These are phyloP conservation scores for Sinodicranocentrus sp. DNA, from an alignment of 2,888 invertebrate genomes.

Conservation along the genomic window DNA sequence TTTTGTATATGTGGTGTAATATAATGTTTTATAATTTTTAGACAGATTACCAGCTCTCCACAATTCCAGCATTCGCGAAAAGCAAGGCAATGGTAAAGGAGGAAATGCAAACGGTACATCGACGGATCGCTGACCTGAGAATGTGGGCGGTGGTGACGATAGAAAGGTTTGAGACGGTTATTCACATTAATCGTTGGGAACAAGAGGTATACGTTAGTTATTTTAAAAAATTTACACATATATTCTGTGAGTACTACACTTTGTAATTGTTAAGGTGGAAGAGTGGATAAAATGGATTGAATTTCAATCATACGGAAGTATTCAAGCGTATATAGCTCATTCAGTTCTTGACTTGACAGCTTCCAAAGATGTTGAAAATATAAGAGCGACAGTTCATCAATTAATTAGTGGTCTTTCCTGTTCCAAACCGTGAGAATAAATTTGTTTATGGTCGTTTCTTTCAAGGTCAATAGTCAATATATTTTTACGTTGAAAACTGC, in stretches of 20 bases:
- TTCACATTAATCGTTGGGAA: constrained; percentile 75
- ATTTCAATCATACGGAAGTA: constrained; percentile 73
- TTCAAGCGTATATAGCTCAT: constrained; percentile 71
- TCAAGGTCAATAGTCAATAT: neutral
- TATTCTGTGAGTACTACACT: neutral
- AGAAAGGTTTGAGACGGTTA: constrained; percentile 69
- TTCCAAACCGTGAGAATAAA: constrained; percentile 68
- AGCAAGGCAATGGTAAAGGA: constrained; percentile 51
- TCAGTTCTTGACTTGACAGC: constrained; percentile 69
- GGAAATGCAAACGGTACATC: constrained; percentile 67
- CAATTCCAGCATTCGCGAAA: constrained; percentile 42
- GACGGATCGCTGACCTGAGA: constrained; percentile 65
- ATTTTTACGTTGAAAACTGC: neutral
- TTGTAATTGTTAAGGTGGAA: constrained; percentile 59
- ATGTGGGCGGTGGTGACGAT: constrained; percentile 70
- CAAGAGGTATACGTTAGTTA: constrained; percentile 67
- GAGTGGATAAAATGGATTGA: constrained; percentile 75
- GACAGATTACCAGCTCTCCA: constrained; percentile 58
- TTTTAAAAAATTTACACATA: neutral
- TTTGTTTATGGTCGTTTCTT: constrained; percentile 1
- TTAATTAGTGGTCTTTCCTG: constrained; percentile 73
- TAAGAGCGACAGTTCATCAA: constrained; percentile 70
- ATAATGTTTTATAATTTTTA: too few relatives aligned
- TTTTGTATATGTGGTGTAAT: too few relatives aligned
- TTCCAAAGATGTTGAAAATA: constrained; percentile 62